These are phyloP conservation scores for Odontomyia ornata DNA, from an alignment of 2,888 invertebrate genomes.

Conservation along the genomic window DNA sequence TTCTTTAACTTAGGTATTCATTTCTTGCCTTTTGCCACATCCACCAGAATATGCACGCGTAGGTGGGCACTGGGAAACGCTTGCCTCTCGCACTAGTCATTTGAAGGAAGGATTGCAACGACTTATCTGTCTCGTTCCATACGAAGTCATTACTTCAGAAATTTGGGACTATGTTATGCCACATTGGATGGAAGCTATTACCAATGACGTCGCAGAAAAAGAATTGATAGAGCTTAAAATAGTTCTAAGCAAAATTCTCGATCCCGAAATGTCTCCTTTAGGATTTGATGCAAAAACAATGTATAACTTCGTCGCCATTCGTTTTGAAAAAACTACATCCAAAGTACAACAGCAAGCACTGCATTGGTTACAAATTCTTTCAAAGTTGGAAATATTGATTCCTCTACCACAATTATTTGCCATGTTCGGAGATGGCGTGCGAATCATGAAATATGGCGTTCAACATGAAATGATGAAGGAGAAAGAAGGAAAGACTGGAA, in stretches of 20 bases:
- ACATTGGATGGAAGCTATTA: conserved; percentile 98
- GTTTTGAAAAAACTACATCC: conserved; percentile 82
- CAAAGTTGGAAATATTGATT: conserved; percentile 88
- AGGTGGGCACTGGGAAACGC: conserved; percentile 95
- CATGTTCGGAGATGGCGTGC: conserved; percentile 89
- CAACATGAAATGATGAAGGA: conserved; percentile 64
- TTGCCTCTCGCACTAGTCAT: conserved; percentile 87
- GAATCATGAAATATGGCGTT: conserved; percentile 71
- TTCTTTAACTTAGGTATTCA: conserved; percentile 67
- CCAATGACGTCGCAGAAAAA: conserved; percentile 89
- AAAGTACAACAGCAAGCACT: conserved; percentile 88
- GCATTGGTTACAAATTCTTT: conserved; percentile 87
- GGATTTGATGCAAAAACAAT: conserved; percentile 94
- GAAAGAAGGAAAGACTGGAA: conserved; percentile 60
- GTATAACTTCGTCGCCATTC: conserved; percentile 90
- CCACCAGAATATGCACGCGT: conserved; percentile 95
- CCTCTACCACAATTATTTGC: conserved; percentile 87
- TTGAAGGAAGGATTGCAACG: conserved; percentile 94
- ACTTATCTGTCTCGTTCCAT: conserved; percentile 94
- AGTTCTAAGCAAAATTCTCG: conserved; percentile 90
- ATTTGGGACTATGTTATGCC: conserved; percentile 99
- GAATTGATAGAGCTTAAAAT: conserved; percentile 86
- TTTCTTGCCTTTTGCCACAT: conserved; percentile 93
- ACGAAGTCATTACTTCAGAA: conserved; percentile 94
- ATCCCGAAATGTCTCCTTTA: conserved; percentile 93